phyloP scores from a whole-genome alignment of 2,888 invertebrate species.

The Physocephala rufipes region DNA sequence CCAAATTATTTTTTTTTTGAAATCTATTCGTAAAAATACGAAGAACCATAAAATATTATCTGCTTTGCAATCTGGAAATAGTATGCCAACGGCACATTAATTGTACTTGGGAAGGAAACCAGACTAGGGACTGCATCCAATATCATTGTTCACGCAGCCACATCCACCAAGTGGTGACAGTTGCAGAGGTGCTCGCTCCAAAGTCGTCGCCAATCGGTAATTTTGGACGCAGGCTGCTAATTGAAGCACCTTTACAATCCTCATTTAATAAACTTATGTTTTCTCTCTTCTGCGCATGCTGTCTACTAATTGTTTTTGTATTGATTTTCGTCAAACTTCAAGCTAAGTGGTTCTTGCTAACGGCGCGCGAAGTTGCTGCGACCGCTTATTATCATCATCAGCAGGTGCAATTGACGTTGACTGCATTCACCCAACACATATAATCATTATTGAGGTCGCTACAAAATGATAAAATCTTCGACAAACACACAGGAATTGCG shows the following conservation, averaged over 20 bases:
- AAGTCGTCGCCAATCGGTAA: not conserved
- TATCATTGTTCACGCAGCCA: not conserved
- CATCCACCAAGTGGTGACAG: slow-evolving; percentile 25
- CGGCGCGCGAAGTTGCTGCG: slow-evolving; percentile 10
- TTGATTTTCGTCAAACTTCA: slow-evolving; percentile 30
- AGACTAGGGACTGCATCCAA: slow-evolving; percentile 9
- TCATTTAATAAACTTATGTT: slow-evolving; percentile 17
- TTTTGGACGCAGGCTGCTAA: slow-evolving; percentile 16
- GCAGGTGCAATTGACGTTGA: not conserved
- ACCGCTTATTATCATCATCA: slow-evolving; percentile 8
- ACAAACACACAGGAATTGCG: slow-evolving; percentile 63
- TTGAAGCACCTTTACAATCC: not conserved
- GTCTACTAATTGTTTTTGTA: slow-evolving; percentile 33
- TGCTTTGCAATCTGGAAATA: not conserved
- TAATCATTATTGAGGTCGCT: not conserved
- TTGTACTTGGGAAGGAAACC: not conserved
- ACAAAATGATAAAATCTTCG: slow-evolving; percentile 61
- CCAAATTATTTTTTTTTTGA: slow-evolving; percentile 16
- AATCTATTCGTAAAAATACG: not conserved
- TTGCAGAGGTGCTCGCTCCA: slow-evolving; percentile 7
- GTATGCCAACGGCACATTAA: not conserved
- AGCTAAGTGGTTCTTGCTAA: slow-evolving; percentile 20
- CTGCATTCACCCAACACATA: slow-evolving; percentile 2
- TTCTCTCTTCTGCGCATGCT: slow-evolving; percentile 15
- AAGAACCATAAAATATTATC: no score